Base-by-base conservation (phyloP, 2,888 invertebrate species). In the Caenorhabditis uteleia region DNA sequence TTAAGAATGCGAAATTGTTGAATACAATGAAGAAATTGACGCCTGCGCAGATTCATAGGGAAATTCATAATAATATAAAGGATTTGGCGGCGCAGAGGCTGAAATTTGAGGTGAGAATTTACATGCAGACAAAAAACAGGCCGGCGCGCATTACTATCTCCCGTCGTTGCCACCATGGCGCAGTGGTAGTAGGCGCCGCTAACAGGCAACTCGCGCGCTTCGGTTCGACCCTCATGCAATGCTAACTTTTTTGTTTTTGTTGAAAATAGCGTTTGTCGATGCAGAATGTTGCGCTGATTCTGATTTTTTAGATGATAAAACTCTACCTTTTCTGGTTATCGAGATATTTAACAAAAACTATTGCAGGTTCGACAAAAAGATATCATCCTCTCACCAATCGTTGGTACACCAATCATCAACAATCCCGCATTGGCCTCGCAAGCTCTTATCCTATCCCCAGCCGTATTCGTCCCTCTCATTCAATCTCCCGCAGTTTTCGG, bases 351-450 rank as follows among this genome's bases (percentile, higher is more conserved):
- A 20, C 5, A 39, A 21, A 3, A 39, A 44, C 23, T 26, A 25
- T 27, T 44, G 21, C 8, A 31, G 16, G 49, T 49, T 12, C 54
- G 54, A 8, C 14, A 40, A 42, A 68, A 64, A 31, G 62, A 67
- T 33, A 48, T 70, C 16, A 54, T 72, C 16, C 38, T 65, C 39
- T 61, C 70, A 3, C 72, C 70, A 14, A 39, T 72, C 29, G 39
- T 61, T 2, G 38, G 39, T 20, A 47, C 49, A 29, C 43, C 59
- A 18, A 29, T 48, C 12, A 36, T 50, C 12, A 36, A 34, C 23
- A n/a, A 33, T 44, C 27, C 55, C 25, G 53, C 21, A 18, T 25
- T 67, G 2, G 66, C 50, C 0, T 66, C 66, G 12, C 66, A 66
- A 33, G 45, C 66, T 8, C 48, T 54, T 7, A 53, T 66, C 39